Percentiles rank a stretch among this genome's conserved stretches.
phyloP scores from a whole-genome alignment of 2,113 vertebrate genomes.

The Dicaeum eximium region DNA sequence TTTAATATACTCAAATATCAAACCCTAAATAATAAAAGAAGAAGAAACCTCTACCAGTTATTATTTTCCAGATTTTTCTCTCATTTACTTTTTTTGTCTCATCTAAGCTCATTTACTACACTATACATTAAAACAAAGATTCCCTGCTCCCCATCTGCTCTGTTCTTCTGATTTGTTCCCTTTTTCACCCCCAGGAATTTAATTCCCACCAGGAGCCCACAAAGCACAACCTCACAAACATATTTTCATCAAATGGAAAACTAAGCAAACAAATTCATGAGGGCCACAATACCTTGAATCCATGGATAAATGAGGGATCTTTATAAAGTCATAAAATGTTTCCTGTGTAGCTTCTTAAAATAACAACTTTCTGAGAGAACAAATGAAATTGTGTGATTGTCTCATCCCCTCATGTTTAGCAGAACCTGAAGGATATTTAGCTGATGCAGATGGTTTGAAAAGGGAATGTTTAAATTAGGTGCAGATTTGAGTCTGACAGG shows the following conservation, averaged over 20 bases:
- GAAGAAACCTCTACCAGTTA: not conserved
- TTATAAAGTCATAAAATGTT: not conserved
- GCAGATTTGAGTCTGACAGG: not conserved
- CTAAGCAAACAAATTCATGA: not conserved
- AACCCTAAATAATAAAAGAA: not conserved
- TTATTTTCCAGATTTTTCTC: not conserved
- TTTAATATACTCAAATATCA: not conserved
- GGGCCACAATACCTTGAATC: not conserved
- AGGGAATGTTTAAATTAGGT: not conserved
- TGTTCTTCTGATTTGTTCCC: not conserved
- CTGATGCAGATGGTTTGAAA: not conserved
- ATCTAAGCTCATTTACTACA: not conserved
- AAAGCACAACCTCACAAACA: accelerated
- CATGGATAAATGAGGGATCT: not conserved
- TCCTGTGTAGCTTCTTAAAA: not conserved
- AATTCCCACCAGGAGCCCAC: not conserved
- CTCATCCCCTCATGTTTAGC: not conserved
- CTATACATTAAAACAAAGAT: not conserved
- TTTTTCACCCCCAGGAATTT: not conserved
- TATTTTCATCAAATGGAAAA: not conserved
- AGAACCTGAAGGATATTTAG: not conserved
- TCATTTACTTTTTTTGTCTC: not conserved
- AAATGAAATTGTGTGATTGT: not conserved
- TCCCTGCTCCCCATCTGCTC: not conserved
- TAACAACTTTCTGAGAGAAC: not conserved